Evolutionary conservation across 2,797 vertebrate genomes (phyloP), one percentile per base, ranked within the genome.

Genomic region (Typhlichthys eigenmanni): DNA sequence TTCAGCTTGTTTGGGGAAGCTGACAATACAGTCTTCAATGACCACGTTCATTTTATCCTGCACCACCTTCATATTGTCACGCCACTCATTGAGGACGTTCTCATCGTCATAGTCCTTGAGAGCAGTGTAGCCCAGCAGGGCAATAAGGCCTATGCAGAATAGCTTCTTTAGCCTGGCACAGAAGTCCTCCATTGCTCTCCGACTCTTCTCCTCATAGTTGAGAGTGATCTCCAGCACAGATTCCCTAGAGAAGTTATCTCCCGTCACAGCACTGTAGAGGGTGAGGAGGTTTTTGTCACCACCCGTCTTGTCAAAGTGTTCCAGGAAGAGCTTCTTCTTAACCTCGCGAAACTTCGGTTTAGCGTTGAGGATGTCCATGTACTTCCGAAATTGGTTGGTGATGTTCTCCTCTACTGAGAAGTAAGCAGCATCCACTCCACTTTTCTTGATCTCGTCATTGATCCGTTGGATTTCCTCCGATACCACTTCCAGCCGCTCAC

Each of bases 341-440:
- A 86, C 90, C 10, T 94, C 90, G 38, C 85, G n/a, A 75, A 84
- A 92, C 60, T 93, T 86, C 1, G 91, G 85, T 47, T 89, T 93
- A 64, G 91, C 89, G 0, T 90, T 91, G 24, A 93, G 89, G 78
- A 94, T 91, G 71, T 93, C 92, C 92, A 94, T 93, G 82, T 92
- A 94, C 69, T 93, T 93, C 68, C 92, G 84, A 74, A 94, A 94
- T 72, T 93, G 92, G 81, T 92, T 93, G 0, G 79, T 92, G 70
- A 94, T 80, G 79, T 94, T 93, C 72, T 94, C 93, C 68, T 94
- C 91, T 46, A 92, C 78, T 0, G 90, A 81, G 81, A 93, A 94
- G 58, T 92, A 94, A 5, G 79, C 47, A 0, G 84, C 64, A 1
- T 93, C 90, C 43, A 85, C 45, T 0, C 82, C 85, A 5, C 89